Evolutionary conservation across 2,113 vertebrate species (phyloP).

Genomic region (Dasyornis broadbenti): DNA sequence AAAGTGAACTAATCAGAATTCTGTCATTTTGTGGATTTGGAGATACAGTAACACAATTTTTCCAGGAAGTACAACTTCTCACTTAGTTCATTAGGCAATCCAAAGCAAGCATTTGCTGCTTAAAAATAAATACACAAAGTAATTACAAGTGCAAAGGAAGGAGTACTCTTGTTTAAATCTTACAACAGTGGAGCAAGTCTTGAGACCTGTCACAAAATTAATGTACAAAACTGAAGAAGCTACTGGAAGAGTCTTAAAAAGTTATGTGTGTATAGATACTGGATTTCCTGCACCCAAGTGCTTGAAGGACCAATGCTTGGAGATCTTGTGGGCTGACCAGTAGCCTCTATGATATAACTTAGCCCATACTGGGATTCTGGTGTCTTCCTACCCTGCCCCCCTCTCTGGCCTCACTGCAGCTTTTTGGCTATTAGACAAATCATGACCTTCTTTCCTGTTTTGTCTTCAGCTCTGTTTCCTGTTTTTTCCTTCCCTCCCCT

Average conservation of each 20-base stretch:
- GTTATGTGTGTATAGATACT: background rate
- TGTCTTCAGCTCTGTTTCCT: slow-evolving; percentile 46
- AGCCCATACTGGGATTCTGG: background rate
- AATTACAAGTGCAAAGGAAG: background rate
- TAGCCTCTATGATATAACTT: background rate
- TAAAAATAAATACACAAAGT: background rate
- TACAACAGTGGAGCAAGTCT: background rate
- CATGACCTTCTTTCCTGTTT: slow-evolving; percentile 47
- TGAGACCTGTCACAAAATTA: background rate
- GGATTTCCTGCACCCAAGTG: background rate
- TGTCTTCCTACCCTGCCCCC: slow-evolving; percentile 9
- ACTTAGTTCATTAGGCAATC: background rate
- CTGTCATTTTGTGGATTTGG: background rate
- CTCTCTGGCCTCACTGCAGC: background rate
- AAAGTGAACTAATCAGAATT: background rate
- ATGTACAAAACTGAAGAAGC: background rate
- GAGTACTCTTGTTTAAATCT: background rate
- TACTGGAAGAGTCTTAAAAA: background rate
- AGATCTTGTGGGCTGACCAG: background rate
- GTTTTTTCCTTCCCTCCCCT: slow-evolving; percentile 28
- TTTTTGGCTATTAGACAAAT: slow-evolving; percentile 20
- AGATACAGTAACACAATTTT: background rate
- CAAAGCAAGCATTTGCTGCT: background rate
- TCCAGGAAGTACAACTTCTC: background rate
- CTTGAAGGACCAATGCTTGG: background rate